These are phyloP conservation scores for Tetranychus piercei DNA, from an alignment of 2,888 invertebrate species.

Conservation along the genomic window DNA sequence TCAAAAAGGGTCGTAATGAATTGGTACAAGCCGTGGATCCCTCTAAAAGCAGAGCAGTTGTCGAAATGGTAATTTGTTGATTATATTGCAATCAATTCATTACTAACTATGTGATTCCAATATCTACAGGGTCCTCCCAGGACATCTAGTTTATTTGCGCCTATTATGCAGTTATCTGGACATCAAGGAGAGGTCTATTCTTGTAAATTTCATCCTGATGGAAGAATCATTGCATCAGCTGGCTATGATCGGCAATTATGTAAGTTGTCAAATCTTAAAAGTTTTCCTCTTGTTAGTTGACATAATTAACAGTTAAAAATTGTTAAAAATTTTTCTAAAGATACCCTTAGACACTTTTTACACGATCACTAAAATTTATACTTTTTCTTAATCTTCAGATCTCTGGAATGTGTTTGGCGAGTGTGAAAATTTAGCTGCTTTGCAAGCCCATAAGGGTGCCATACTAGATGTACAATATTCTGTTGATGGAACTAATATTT, in stretches of 20 bases:
- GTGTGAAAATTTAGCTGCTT: conserved; percentile 82
- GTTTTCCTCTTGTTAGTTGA: conserved; percentile 6
- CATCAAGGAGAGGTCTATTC: conserved; percentile 92
- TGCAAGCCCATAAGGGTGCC: conserved; percentile 84
- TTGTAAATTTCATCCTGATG: conserved; percentile 85
- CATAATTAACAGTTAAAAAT: not conserved
- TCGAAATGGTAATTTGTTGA: not conserved
- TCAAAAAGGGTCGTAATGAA: not conserved
- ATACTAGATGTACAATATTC: conserved; percentile 58
- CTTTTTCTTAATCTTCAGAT: conserved; percentile 30
- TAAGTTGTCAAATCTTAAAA: conserved; percentile 38
- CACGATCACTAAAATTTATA: not conserved
- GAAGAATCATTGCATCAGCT: conserved; percentile 74
- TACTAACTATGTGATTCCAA: not conserved
- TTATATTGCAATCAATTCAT: not conserved
- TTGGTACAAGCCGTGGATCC: not conserved
- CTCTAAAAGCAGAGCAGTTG: not conserved
- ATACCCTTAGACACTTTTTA: conserved; percentile 18
- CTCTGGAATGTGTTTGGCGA: conserved; percentile 95
- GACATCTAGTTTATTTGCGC: conserved; percentile 46
- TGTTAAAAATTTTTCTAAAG: conserved; percentile 8
- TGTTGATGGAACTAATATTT: conserved; percentile 30
- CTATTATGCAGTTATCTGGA: conserved; percentile 86
- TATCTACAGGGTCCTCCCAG: conserved; percentile 9
- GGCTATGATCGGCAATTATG: conserved; percentile 90